Conservation (phyloP, 2,113 vertebrate species). For the Nycticebus coucang region DNA sequence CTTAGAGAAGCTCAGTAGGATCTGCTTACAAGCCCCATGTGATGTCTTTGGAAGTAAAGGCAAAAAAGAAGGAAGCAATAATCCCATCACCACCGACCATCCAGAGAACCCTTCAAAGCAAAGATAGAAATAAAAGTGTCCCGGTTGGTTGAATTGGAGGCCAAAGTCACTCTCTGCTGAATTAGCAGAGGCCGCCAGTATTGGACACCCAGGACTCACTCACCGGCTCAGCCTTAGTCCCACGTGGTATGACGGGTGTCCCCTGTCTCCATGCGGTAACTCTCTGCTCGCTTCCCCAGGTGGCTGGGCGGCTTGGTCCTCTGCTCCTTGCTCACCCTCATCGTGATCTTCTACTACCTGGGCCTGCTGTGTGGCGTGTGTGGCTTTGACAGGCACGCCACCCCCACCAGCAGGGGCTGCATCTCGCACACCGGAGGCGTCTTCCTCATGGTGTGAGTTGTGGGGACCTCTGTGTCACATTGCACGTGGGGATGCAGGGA, state of each 20-base stretch:
- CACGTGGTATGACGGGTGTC: fast-evolving
- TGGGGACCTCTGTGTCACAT: background rate
- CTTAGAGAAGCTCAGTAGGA: background rate
- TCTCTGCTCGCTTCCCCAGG: constrained; percentile 81
- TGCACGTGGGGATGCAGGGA: background rate
- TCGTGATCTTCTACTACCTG: constrained; percentile 93
- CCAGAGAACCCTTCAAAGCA: background rate
- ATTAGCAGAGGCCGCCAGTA: fast-evolving
- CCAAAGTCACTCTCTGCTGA: fast-evolving
- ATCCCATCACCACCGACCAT: fast-evolving
- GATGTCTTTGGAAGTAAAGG: background rate
- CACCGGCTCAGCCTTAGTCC: fast-evolving
- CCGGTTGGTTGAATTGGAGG: background rate
- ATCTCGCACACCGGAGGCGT: constrained; percentile 96
- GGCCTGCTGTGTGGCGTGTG: constrained; percentile 93
- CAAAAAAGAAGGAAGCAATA: background rate
- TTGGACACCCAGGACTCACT: fast-evolving
- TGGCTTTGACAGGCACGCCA: constrained; percentile 92
- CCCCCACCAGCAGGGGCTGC: constrained; percentile 94
- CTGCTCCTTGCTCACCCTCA: constrained; percentile 93
- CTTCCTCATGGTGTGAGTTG: constrained; percentile 97
- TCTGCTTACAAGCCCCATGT: fast-evolving
- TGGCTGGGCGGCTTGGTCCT: constrained; percentile 92
- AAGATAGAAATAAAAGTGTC: background rate
- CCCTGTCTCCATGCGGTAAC: fast-evolving